phyloP scores from a whole-genome alignment of 2,113 vertebrate species.

The Petromus typicus region DNA sequence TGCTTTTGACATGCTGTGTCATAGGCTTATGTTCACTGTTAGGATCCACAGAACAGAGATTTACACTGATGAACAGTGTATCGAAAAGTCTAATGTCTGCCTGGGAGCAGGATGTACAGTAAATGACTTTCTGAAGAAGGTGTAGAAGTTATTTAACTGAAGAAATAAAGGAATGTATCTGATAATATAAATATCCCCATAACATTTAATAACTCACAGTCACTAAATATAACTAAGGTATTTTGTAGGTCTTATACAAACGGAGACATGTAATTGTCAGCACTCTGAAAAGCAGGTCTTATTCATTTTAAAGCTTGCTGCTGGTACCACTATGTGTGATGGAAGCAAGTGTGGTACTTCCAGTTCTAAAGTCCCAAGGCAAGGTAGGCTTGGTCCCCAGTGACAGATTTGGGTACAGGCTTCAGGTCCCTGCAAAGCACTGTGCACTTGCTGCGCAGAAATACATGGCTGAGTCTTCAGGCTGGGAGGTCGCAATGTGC shows the following conservation, averaged over 20 bases:
- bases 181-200: background rate
- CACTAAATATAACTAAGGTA: background rate
- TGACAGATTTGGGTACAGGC: conserved; percentile 19
- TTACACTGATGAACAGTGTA: background rate
- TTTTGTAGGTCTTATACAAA: background rate
- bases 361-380: background rate
- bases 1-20: background rate
- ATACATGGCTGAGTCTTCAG: conserved; percentile 59
- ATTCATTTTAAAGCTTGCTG: background rate
- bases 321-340: accelerated
- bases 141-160: background rate
- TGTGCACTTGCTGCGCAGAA: conserved; percentile 27
- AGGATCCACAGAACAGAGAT: background rate
- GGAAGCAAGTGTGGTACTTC: background rate
- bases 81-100: background rate
- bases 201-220: background rate
- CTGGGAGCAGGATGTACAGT: background rate
- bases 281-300: background rate
- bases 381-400: background rate
- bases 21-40: background rate
- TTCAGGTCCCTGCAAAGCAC: conserved; percentile 29
- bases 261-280: background rate
- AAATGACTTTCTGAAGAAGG: background rate
- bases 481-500: background rate
- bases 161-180: background rate